Percentiles rank a stretch among this genome's conserved stretches.
These are phyloP conservation scores for Podarcis cretensis DNA, from an alignment of 2,113 vertebrate genomes.

Conservation along the genomic window DNA sequence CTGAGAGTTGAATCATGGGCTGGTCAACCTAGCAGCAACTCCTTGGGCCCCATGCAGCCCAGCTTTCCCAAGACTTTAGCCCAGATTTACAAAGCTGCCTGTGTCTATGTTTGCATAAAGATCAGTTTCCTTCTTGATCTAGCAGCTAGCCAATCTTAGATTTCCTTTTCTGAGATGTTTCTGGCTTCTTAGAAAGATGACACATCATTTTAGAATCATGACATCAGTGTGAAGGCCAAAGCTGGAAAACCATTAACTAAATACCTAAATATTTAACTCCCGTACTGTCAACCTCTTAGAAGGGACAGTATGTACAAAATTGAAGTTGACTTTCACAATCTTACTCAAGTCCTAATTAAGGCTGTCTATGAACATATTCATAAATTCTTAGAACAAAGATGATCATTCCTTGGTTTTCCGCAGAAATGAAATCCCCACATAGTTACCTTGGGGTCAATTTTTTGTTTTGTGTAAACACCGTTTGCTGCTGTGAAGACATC, in stretches of 20 bases:
- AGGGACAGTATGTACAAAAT: not conserved
- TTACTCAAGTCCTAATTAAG: not conserved
- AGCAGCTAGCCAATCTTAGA: not conserved
- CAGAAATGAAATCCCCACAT: not conserved
- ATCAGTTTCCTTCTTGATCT: not conserved
- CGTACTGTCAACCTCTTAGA: not conserved
- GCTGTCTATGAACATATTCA: not conserved
- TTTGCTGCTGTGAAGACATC: conserved; percentile 90
- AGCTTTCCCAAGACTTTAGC: not conserved
- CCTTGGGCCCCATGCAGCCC: not conserved
- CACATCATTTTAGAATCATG: not conserved
- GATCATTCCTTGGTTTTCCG: not conserved
- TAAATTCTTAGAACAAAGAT: not conserved
- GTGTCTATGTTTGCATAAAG: not conserved
- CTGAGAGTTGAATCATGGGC: not conserved
- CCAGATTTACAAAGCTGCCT: not conserved
- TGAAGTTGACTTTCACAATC: not conserved
- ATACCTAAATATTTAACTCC: not conserved
- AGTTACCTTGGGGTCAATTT: conserved; percentile 86
- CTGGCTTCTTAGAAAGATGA: not conserved
- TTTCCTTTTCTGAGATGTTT: not conserved
- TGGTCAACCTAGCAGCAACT: not conserved
- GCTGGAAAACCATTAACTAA: not conserved
- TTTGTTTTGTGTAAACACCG: conserved; percentile 91
- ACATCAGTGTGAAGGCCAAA: not conserved